Conservation (phyloP, 2,797 vertebrate species). For the Myoxocephalus aenaeus region DNA sequence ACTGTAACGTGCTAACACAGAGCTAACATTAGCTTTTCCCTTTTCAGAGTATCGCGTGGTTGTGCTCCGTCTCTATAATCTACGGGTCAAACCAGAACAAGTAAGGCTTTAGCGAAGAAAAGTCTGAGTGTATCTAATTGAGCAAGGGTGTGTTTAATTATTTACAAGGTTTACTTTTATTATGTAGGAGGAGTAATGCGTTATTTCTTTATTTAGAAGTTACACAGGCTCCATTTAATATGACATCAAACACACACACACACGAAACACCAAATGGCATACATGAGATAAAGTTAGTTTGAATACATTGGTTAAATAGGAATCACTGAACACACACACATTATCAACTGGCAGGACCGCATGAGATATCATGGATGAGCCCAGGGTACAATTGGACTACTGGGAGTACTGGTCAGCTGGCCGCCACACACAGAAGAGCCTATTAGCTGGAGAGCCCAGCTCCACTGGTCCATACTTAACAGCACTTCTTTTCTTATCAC, state of each 20-base stretch:
- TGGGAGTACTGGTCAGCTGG: conserved; percentile 50
- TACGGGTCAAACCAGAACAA: background rate
- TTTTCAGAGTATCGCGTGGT: background rate
- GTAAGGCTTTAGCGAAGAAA: background rate
- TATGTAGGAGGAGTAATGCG: background rate
- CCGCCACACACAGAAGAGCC: conserved; percentile 38
- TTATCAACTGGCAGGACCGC: conserved; percentile 30
- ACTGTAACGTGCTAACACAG: no score
- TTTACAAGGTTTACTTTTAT: background rate
- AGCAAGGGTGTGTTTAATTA: background rate
- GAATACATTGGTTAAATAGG: conserved; percentile 23
- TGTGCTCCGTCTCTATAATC: background rate
- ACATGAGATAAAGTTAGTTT: conserved; percentile 1
- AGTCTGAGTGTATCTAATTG: background rate
- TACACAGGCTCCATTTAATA: background rate
- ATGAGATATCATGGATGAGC: conserved; percentile 35
- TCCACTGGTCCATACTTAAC: conserved; percentile 36
- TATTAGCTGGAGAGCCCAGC: conserved; percentile 57
- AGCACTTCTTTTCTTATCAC: conserved; percentile 31
- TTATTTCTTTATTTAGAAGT: background rate
- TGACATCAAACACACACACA: background rate
- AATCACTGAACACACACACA: conserved; percentile 18
- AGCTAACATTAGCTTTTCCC: no score
- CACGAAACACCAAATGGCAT: conserved; percentile 1
- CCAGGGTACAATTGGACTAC: conserved; percentile 35